Conservation (phyloP, 1,140 invertebrate genomes). For the Sogatella furcifera region DNA sequence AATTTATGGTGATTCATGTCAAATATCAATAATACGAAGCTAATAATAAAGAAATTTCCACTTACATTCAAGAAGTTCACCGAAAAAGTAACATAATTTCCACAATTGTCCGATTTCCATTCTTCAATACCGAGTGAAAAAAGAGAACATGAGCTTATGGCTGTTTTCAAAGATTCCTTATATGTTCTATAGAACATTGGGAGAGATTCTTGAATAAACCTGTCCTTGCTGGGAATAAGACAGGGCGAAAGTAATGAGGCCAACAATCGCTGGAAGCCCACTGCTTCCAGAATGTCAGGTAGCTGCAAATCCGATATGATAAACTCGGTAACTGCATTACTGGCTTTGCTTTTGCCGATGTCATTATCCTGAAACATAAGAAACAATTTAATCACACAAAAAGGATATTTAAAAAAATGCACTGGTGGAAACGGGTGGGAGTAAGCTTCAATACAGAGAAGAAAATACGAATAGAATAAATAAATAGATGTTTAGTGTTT, state of each 20-base stretch:
- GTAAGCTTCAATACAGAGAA: no score
- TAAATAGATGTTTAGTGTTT: no score
- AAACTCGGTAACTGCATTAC: slow-evolving; percentile 38
- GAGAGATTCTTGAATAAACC: slow-evolving; percentile 39
- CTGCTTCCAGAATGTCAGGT: slow-evolving; percentile 38
- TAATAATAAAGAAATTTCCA: slow-evolving; percentile 1
- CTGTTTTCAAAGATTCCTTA: slow-evolving; percentile 35
- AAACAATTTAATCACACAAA: no score
- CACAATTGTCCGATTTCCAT: slow-evolving; percentile 36
- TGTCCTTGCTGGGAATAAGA: slow-evolving; percentile 41
- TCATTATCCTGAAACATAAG: no score
- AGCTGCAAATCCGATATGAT: slow-evolving; percentile 37
- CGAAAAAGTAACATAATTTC: slow-evolving; percentile 35
- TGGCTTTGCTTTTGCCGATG: slow-evolving; percentile 3
- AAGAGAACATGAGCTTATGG: slow-evolving; percentile 25
- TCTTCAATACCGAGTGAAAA: slow-evolving; percentile 31
- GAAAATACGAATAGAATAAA: no score
- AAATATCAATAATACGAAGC: no score
- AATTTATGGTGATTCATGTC: no score
- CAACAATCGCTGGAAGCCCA: slow-evolving; percentile 36
- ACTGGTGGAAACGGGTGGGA: no score
- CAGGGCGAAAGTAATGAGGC: slow-evolving; percentile 39
- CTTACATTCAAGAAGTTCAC: slow-evolving; percentile 36
- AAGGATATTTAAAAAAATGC: no score
- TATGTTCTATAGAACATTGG: slow-evolving; percentile 39